Percentiles rank a stretch among this genome's conserved stretches.
These are phyloP conservation scores for Hypomecis atomaria DNA, from an alignment of 2,888 invertebrate species.

Conservation along the genomic window DNA sequence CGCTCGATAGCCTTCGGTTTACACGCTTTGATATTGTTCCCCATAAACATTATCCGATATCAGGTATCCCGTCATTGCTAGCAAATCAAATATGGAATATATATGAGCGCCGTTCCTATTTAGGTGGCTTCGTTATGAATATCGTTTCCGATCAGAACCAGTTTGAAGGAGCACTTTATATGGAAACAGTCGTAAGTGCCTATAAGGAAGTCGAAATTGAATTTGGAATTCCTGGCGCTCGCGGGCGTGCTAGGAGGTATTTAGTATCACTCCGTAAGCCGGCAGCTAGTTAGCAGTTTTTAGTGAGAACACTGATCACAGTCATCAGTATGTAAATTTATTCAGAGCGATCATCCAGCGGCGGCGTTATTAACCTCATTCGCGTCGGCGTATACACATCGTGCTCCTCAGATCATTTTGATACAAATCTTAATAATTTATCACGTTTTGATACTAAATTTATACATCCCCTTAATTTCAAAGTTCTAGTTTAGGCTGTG, in stretches of 20 bases:
- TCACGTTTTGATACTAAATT: constrained; percentile 37
- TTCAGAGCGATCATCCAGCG: constrained; percentile 77
- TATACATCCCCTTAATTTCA: constrained; percentile 32
- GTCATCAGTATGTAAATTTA: constrained; percentile 81
- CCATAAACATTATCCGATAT: constrained; percentile 36
- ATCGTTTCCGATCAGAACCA: constrained; percentile 40
- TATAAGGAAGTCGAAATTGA: constrained; percentile 52
- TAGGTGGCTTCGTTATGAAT: constrained; percentile 40
- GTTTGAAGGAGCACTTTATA: constrained; percentile 34
- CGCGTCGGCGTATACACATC: constrained; percentile 66
- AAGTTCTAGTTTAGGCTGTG: constrained; percentile 17
- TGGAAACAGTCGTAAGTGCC: constrained; percentile 28
- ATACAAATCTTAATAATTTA: constrained; percentile 67
- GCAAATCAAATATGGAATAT: constrained; percentile 39
- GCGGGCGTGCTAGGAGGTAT: constrained; percentile 52
- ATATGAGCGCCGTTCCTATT: constrained; percentile 39
- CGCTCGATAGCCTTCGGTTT: constrained; percentile 46
- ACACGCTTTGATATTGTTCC: constrained; percentile 37
- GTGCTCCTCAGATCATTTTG: constrained; percentile 61
- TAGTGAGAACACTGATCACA: constrained; percentile 73
- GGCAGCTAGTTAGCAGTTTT: constrained; percentile 68
- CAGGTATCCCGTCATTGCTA: constrained; percentile 32
- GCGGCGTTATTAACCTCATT: constrained; percentile 78
- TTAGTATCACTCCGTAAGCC: constrained; percentile 63
- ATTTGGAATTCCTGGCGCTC: constrained; percentile 52